Evolutionary conservation across 2,888 invertebrate genomes (phyloP), one percentile per base, ranked within the genome.

Genomic region (Xestia sexstrigata): DNA sequence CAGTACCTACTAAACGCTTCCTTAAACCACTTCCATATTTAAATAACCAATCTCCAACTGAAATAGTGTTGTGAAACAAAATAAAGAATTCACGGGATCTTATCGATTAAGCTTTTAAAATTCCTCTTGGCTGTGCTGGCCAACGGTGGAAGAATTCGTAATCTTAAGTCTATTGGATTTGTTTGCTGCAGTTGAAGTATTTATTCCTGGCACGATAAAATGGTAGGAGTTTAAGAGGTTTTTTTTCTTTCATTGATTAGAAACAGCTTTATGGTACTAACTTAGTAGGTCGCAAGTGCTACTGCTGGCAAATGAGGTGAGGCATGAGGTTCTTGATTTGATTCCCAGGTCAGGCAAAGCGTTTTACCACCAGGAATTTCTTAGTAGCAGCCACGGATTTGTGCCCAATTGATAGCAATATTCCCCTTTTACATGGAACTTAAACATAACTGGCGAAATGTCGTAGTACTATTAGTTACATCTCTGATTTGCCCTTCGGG

Each of bases 31-130:
- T 42, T 81, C 42, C 67, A 87, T 81, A 76, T 79, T 81, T 74
- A 75, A 87, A 71, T 52, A 58, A 47, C 73, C 76, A 81, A 77
- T 84, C 63, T 80, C 23, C 68, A 9, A 42, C 69, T 30, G 39
- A 26, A 71, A 49, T 80, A 74, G 75, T 80, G 45, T 52, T 77
- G 42, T 20, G 23, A 17, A 71, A 35, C 17, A 35, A 35, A 15
- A 80, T 88, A 76, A 86, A 86, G 45, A 39, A 88, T 86, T 77
- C 87, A 84, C 15, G 15, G 26, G 60, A 67, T 69, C 70, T 72
- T 71, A 78, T 79, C 66, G 84, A 81, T 81, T 81, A 67, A 69
- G 71, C 58, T 74, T 88, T 86, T 72, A 74, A 79, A 88, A 83
- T 79, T 80, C 72, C 20, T 23, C 52, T 52, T 49, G 72, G 49